Percentiles rank a stretch among this genome's conserved stretches.
phyloP scores from a whole-genome alignment of 2,797 vertebrate species.

The Ptychobarbus kaznakovi region DNA sequence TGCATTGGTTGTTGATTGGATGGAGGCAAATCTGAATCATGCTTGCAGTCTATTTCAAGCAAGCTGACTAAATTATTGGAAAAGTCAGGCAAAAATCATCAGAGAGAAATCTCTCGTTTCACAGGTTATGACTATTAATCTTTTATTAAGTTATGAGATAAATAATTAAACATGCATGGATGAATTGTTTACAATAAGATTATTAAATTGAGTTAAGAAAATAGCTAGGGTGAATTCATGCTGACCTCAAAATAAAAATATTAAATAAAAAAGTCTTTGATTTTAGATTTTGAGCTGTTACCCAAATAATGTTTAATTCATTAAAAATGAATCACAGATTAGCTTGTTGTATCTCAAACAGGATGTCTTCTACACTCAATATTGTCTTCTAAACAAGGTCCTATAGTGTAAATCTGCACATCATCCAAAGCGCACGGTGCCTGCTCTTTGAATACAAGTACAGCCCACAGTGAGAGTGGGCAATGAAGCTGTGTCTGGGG shows the following conservation, averaged over 20 bases:
- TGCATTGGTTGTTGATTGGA: neutral
- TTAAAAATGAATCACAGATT: neutral
- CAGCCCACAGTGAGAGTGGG: conserved; percentile 18
- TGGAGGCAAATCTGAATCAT: neutral
- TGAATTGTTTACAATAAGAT: neutral
- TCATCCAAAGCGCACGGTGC: neutral
- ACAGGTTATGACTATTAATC: neutral
- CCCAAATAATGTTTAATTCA: neutral
- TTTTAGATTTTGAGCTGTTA: neutral
- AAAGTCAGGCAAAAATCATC: neutral
- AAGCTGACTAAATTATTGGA: neutral
- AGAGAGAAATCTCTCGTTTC: neutral
- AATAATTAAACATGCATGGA: neutral
- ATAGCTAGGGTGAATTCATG: neutral
- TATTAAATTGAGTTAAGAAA: neutral
- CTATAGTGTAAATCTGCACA: neutral
- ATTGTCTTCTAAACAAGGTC: neutral
- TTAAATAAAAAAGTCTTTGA: neutral
- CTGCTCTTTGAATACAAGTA: neutral
- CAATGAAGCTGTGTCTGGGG: conserved; percentile 1
- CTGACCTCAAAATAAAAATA: neutral
- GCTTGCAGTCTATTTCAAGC: neutral
- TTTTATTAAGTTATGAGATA: neutral
- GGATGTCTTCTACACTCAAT: neutral
- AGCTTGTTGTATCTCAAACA: neutral